These are phyloP conservation scores for Eristalinus aeneus DNA, from an alignment of 2,888 invertebrate species.

Conservation along the genomic window DNA sequence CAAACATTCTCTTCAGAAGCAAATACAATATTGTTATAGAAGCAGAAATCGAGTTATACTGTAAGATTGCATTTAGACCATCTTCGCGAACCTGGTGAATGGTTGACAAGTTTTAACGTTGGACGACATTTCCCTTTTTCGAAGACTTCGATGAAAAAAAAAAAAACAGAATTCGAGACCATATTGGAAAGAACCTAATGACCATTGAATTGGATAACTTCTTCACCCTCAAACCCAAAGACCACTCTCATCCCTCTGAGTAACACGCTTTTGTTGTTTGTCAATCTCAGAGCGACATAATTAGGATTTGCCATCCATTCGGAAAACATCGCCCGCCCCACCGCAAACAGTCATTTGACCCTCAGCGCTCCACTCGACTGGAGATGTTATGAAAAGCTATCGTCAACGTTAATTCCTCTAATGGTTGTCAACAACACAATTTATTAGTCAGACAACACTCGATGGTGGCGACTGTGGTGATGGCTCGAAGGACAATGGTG, in stretches of 20 bases:
- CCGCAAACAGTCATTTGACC: neutral
- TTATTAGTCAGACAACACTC: slow-evolving; percentile 55
- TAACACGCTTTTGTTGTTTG: neutral
- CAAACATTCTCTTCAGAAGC: too few relatives aligned
- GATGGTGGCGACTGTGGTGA: neutral
- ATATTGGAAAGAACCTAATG: too few relatives aligned
- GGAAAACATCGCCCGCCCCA: neutral
- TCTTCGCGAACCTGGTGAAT: too few relatives aligned
- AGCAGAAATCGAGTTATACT: too few relatives aligned
- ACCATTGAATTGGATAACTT: too few relatives aligned
- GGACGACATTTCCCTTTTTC: too few relatives aligned
- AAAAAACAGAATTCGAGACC: too few relatives aligned
- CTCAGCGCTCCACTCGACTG: neutral
- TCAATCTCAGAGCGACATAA: neutral
- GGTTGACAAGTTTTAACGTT: too few relatives aligned
- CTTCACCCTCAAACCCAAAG: neutral
- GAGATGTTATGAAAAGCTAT: slow-evolving; percentile 26
- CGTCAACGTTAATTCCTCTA: slow-evolving; percentile 54
- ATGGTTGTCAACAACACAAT: slow-evolving; percentile 63
- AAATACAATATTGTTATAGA: too few relatives aligned
- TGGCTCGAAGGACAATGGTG: neutral
- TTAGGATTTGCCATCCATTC: neutral
- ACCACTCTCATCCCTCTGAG: neutral
- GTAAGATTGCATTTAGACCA: too few relatives aligned
- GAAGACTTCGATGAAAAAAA: too few relatives aligned